These are phyloP conservation scores for Drosophila teissieri DNA, from an alignment of 1,140 invertebrate species.

Conservation along the genomic window DNA sequence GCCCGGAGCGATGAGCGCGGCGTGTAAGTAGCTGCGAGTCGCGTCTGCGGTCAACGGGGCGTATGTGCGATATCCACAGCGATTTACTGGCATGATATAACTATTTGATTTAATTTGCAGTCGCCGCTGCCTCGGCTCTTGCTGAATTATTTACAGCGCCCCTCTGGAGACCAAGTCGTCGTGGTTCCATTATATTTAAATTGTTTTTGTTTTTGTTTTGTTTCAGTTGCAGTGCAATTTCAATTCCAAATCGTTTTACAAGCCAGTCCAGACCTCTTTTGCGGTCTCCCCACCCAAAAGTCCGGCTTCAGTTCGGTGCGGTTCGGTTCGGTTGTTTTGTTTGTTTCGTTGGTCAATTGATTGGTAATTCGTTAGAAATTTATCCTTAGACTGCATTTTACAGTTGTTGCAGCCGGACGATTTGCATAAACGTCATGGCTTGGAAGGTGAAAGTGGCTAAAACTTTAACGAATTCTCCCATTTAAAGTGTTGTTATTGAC, in stretches of 20 bases:
- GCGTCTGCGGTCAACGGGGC: slow-evolving; percentile 63
- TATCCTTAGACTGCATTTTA: slow-evolving; percentile 48
- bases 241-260: slow-evolving; percentile 70
- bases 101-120: slow-evolving; percentile 80
- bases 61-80: slow-evolving; percentile 78
- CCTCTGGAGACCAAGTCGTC: slow-evolving; percentile 42
- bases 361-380: slow-evolving; percentile 67
- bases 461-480: slow-evolving; percentile 56
- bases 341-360: slow-evolving; percentile 66
- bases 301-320: slow-evolving; percentile 30
- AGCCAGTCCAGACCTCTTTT: slow-evolving; percentile 38
- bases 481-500: slow-evolving; percentile 29
- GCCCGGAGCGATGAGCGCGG: slow-evolving; percentile 50
- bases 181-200: slow-evolving; percentile 75
- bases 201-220: slow-evolving; percentile 75
- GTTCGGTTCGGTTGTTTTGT: slow-evolving; percentile 37
- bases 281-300: slow-evolving; percentile 21
- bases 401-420: slow-evolving; percentile 23
- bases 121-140: slow-evolving; percentile 17
- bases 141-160: slow-evolving; percentile 63
- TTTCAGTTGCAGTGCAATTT: slow-evolving; percentile 70
- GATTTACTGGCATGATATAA: slow-evolving; percentile 83
- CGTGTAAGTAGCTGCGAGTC: slow-evolving; percentile 64
- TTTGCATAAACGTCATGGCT: slow-evolving; percentile 50
- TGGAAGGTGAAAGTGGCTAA: slow-evolving; percentile 46